Evolutionary conservation across 2,113 vertebrate species (phyloP), one percentile per base, ranked within the genome.

Genomic region (Triplophysa siluroides): DNA sequence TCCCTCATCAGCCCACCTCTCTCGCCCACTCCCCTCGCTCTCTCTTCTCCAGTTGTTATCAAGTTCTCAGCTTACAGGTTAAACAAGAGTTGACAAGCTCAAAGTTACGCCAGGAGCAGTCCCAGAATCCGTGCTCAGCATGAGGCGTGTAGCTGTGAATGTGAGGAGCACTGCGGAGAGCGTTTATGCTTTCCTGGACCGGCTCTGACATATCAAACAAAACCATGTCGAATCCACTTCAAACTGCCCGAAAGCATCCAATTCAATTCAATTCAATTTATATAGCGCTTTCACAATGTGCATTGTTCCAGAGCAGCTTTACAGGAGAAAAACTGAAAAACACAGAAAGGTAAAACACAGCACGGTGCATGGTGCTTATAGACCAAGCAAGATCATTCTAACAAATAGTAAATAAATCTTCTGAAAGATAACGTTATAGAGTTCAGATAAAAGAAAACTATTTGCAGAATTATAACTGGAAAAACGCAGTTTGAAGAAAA

Each of bases 11-110:
- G 52, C 23, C 74, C 47, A 43, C n/a, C 52, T 2, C 69, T 52
- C 63, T 21, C 63, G 45, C 26, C 56, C 13, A 7, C 21, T 52
- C 47, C 26, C 18, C 41, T 14, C 54, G n/a, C 65, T 85, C 67
- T 86, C 45, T 38, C 33, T 38, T 7, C 33, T 38, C 33, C 33
- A 38, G 33, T 38, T 38, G 87, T 85, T 90, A 93, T 92, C 90
- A 86, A 88, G 86, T 91, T 91, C 91, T 93, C 91, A 81, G 87
- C 86, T 93, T 93, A 89, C 91, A 90, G 87, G 86, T 92, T 91
- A 89, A 92, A 93, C 91, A 87, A 87, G 90, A 92, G 83, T 83
- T 86, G 84, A 86, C 84, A 86, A 76, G 79, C 85, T 84, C 61
- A 21, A 26, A 78, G 58, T 45, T 70, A 26, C 47, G n/a, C 16